Percentiles rank a stretch among this genome's conserved stretches.
phyloP scores from a whole-genome alignment of 2,113 vertebrate species.

The Martes martes region DNA sequence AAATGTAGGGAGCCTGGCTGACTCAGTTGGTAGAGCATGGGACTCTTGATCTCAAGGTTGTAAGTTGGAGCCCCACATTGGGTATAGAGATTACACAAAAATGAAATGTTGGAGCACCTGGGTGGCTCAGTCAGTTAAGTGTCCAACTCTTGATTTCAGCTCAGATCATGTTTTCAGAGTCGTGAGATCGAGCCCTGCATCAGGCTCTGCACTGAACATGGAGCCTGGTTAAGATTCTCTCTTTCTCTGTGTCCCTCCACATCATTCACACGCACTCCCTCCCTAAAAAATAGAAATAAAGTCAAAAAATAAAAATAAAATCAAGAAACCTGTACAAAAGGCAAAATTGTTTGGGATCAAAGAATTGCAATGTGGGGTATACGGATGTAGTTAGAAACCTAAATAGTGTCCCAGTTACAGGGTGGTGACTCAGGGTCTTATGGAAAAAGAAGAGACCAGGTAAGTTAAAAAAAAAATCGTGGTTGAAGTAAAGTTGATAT shows the following conservation, averaged over 20 bases:
- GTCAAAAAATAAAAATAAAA: background rate
- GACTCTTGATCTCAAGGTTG: background rate
- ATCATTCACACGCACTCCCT: fast-evolving
- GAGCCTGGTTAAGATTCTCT: background rate
- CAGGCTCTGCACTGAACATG: background rate
- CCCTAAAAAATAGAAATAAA: background rate
- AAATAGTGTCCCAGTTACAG: background rate
- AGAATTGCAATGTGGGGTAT: background rate
- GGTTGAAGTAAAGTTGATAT: background rate
- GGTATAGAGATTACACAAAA: background rate
- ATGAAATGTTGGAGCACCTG: background rate
- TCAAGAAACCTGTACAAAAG: background rate
- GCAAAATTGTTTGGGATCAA: background rate
- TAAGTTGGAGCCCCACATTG: background rate
- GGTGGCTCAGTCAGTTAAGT: background rate
- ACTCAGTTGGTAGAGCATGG: background rate
- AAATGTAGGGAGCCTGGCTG: background rate
- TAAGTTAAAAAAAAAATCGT: background rate
- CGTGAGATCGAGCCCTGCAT: background rate
- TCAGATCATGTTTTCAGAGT: background rate
- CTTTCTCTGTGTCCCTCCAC: background rate
- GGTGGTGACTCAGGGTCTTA: background rate
- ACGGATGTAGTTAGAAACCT: background rate
- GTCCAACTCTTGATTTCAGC: background rate
- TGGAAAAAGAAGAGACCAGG: background rate